Base-by-base conservation (phyloP, 1,140 invertebrate genomes). In the Zaprionus davidi region DNA sequence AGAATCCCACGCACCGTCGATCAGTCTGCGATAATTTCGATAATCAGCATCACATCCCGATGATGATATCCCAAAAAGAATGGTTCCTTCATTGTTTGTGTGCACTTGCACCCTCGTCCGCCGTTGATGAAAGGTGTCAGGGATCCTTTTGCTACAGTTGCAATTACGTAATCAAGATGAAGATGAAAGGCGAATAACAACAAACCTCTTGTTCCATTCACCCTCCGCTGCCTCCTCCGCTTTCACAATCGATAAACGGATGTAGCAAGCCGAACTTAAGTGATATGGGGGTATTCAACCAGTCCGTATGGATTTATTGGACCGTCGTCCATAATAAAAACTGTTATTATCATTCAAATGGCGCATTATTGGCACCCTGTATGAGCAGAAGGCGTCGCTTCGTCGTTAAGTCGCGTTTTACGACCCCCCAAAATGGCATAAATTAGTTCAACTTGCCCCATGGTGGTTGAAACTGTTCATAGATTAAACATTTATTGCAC, bases 321-420 rank as follows among this genome's bases (percentile, higher is more conserved):
- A 74, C 73, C 70, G 74, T 62, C 73, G 66, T 58, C 53, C 59
- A 66, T 55, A 77, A 81, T 88, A 90, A 90, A 84, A 84, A 78
- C 62, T 64, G 69, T 84, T 88, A 78, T 79, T 74, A 90, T 90
- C 87, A 90, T 84, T 90, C 81, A 74, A 88, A 88, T 90, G 85
- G 78, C 71, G 69, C 74, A 76, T 76, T 72, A 76, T 72, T 66
- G 74, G 70, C 74, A 77, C 74, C 74, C 69, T 63, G 20, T 22
- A 65, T 13, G 20, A 2, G 46, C 12, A 12, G 46, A 51, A 57
- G 66, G 24, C 17, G 57, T 38, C 38, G 59, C 60, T 22, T 53
- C 64, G 81, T 84, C 84, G 82, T 87, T 78, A 87, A 88, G 71
- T 66, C 22, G 36, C 63, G 49, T 84, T 87, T 85, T 81, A 85